Conservation (phyloP, 2,113 vertebrate genomes). For the Propithecus coquereli region DNA sequence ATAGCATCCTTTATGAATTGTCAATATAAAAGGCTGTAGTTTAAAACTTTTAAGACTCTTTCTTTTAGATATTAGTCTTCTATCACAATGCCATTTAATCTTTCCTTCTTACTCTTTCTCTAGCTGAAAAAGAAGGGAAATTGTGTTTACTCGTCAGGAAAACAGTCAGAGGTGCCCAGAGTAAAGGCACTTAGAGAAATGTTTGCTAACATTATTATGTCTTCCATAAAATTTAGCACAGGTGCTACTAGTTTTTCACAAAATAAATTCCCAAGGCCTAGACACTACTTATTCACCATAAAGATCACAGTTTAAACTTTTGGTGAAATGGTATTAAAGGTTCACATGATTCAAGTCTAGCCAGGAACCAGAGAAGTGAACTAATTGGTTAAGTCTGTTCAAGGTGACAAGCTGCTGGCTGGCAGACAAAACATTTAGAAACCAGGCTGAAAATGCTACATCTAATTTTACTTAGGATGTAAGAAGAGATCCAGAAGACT, state of each 20-base stretch:
- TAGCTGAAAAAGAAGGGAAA: not conserved
- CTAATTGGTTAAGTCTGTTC: conserved; percentile 37
- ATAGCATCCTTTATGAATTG: not conserved
- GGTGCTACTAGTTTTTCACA: not conserved
- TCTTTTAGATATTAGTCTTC: not conserved
- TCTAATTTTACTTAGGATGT: conserved; percentile 14
- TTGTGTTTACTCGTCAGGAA: not conserved
- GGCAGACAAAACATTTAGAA: conserved; percentile 56
- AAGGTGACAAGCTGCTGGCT: conserved; percentile 39
- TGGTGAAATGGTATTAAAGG: not conserved
- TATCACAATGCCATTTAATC: not conserved
- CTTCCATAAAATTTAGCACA: not conserved
- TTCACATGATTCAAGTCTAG: conserved; percentile 5
- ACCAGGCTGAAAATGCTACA: conserved; percentile 32
- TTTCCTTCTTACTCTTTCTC: not conserved
- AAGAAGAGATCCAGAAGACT: conserved; percentile 50
- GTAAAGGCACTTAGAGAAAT: not conserved
- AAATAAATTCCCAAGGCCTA: not conserved
- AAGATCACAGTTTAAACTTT: conserved; percentile 50
- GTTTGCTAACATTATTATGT: not conserved
- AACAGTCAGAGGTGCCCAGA: not conserved
- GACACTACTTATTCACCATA: conserved; percentile 19
- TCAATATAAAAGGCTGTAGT: not conserved
- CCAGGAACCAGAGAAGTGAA: conserved; percentile 21
- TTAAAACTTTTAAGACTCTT: not conserved